Evolutionary conservation across 2,797 vertebrate genomes (phyloP), one percentile per base, ranked within the genome.

Genomic region (Halcyon chelicuti): DNA sequence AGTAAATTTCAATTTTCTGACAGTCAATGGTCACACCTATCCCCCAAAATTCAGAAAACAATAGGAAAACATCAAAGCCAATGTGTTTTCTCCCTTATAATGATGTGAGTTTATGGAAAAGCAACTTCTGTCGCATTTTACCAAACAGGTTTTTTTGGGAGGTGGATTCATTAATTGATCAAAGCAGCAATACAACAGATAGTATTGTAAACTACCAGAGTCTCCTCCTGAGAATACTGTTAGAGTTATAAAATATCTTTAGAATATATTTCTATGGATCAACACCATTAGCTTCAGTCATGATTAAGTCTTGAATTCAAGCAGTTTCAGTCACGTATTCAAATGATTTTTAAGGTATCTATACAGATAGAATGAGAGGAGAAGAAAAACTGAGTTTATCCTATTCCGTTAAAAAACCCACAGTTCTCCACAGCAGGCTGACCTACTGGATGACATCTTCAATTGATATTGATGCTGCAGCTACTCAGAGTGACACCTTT

Each of bases 401-500:
- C 87, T 72, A n/a, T 65, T 89, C 65, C 67, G 10, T 86, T 65
- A 51, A 89, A 82, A 94, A 82, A 1, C 2, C 17, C 19, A 67
- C 67, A 66, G 78, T 71, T 87, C 63, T 82, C 60, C 14, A 12
- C 77, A 52, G 90, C 82, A 82, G 63, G 52, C 86, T 94, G 97
- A 97, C 96, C 96, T 95, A 84, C 74, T 58, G 72, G 74, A 33
- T 93, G 97, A 98, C 97, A 97, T 88, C 93, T 88, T 96, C 96
- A 95, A 94, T 96, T 95, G 97, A 97, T 95, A 95, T 87, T 68
- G 97, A 97, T 97, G 97, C 93, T 95, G 57, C 90, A 84, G 93
- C 92, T 83, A 94, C 96, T 97, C 94, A 84, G 83, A 94, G 95
- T 97, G 98, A 98, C 98, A 98, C 97, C 98, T 98, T 98, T 98